phyloP scores from a whole-genome alignment of 2,888 invertebrate genomes.

The Syritta pipiens region DNA sequence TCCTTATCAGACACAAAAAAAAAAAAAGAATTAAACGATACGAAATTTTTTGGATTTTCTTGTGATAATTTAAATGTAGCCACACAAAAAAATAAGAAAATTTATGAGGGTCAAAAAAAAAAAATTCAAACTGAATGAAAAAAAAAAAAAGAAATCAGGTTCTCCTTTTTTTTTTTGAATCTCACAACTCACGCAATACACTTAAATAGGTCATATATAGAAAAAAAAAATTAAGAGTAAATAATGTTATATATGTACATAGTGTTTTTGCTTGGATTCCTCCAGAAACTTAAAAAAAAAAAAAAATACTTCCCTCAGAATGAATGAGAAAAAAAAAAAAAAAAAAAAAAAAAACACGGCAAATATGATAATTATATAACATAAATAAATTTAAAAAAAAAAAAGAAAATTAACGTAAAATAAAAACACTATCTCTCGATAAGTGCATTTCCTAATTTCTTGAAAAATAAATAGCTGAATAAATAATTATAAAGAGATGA shows the following conservation, averaged over 20 bases:
- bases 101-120: too few species aligned
- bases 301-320: slow-evolving; percentile 24
- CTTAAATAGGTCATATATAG: slow-evolving; percentile 16
- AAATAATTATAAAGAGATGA: not conserved
- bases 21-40: slow-evolving; percentile 21
- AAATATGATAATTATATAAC: not conserved
- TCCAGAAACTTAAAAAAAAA: slow-evolving; percentile 13
- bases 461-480: slow-evolving; percentile 3
- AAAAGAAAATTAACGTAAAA: not conserved
- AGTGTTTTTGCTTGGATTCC: slow-evolving; percentile 35
- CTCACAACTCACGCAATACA: slow-evolving; percentile 26
- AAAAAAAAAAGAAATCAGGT: too few species aligned
- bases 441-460: slow-evolving; percentile 24
- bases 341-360: slow-evolving; percentile 6
- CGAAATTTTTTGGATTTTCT: slow-evolving; percentile 41
- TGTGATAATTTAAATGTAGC: slow-evolving; percentile 38
- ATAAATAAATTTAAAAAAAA: not conserved
- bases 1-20: not conserved
- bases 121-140: too few species aligned
- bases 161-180: too few species aligned
- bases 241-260: slow-evolving; percentile 58
- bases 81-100: slow-evolving; percentile 14
- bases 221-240: slow-evolving; percentile 24
- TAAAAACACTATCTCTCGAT: slow-evolving; percentile 5
- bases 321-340: not conserved